These are phyloP conservation scores for Falco rusticolus DNA, from an alignment of 2,797 vertebrate species.

Conservation along the genomic window DNA sequence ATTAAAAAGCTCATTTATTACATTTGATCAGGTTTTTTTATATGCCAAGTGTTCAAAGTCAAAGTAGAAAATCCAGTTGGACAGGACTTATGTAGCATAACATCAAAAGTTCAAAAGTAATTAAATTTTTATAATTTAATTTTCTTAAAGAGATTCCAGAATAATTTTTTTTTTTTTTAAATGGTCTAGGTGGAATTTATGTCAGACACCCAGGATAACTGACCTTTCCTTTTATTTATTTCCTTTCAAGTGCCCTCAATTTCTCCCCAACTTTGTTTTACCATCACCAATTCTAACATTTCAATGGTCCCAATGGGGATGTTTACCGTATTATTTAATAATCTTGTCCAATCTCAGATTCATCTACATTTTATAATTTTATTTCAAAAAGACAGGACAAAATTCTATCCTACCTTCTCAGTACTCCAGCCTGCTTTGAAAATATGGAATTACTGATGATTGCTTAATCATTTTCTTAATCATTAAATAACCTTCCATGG, in stretches of 20 bases:
- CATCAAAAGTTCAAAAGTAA: not conserved
- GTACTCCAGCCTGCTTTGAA: not conserved
- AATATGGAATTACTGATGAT: not conserved
- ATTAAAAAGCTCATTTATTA: not conserved
- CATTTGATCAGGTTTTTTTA: not conserved
- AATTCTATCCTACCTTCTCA: not conserved
- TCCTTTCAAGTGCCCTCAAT: not conserved
- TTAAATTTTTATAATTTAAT: not conserved
- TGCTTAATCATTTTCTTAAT: not conserved
- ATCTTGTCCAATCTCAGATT: not conserved
- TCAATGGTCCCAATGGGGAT: not conserved
- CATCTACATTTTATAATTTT: not conserved
- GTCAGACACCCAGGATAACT: not conserved
- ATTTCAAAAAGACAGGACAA: not conserved
- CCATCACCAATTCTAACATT: not conserved
- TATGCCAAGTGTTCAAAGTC: rapidly evolving
- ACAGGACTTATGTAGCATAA: not conserved
- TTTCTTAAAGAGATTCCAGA: not conserved
- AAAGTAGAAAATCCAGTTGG: not conserved
- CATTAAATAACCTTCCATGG: not conserved
- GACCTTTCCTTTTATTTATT: not conserved
- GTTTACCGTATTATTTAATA: not conserved
- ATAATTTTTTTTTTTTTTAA: too few species aligned
- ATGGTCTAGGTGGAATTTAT: not conserved
- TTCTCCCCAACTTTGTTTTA: not conserved